Evolutionary conservation across 2,888 invertebrate genomes (phyloP).

Genomic region (Andrena haemorrhoa): DNA sequence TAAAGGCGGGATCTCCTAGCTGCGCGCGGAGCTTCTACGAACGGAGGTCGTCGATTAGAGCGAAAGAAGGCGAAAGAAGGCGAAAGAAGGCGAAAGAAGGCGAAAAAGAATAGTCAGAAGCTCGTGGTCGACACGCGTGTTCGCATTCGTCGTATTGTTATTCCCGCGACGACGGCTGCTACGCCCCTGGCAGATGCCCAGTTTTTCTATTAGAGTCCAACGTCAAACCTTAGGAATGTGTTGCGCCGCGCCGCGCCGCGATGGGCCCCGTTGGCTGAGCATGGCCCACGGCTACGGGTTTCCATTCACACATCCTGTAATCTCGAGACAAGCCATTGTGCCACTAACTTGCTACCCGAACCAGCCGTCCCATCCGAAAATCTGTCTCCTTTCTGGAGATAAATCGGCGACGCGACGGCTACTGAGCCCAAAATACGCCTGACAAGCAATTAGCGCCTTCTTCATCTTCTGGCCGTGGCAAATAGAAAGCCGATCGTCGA

Average conservation of each 20-base stretch:
- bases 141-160: constrained; percentile 58
- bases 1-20: neutral
- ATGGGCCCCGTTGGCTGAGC: constrained; percentile 23
- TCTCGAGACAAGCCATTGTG: constrained; percentile 27
- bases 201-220: constrained; percentile 68
- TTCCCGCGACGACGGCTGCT: constrained; percentile 41
- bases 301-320: constrained; percentile 53
- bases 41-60: constrained; percentile 27
- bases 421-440: constrained; percentile 27
- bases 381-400: constrained; percentile 16
- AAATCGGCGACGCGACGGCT: constrained; percentile 13
- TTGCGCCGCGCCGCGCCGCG: constrained; percentile 17
- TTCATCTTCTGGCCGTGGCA: no score
- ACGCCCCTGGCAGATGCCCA: constrained; percentile 69
- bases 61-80: constrained; percentile 13
- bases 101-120: constrained; percentile 19
- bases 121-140: constrained; percentile 27
- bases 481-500: no score
- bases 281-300: constrained; percentile 38
- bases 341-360: constrained; percentile 4
- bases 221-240: constrained; percentile 68
- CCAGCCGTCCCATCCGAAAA: constrained; percentile 44
- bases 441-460: constrained; percentile 28
- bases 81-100: no score
- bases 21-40: constrained; percentile 5